Evolutionary conservation across 2,888 invertebrate genomes (phyloP).

Genomic region (Aquatica leii): DNA sequence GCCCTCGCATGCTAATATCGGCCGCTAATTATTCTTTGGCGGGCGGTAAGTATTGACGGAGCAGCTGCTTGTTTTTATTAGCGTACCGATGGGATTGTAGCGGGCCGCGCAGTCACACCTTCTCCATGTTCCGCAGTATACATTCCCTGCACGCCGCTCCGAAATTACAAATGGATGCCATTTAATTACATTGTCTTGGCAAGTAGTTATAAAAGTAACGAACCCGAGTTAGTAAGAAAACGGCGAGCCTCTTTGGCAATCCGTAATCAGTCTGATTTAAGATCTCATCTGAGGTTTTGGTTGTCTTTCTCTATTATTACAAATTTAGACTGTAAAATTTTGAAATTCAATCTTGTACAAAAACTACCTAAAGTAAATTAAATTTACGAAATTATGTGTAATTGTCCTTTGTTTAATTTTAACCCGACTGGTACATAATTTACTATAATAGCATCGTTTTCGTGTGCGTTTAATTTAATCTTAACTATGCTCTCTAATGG

Average conservation of each 20-base stretch:
- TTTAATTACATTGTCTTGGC: conserved; percentile 63
- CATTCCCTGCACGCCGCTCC: conserved; percentile 60
- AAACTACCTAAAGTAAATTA: not conserved
- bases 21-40: conserved; percentile 57
- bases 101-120: conserved; percentile 60
- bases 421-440: conserved; percentile 1
- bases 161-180: conserved; percentile 63
- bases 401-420: conserved; percentile 7
- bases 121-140: conserved; percentile 61
- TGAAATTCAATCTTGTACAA: not conserved
- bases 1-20: conserved; percentile 53
- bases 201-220: conserved; percentile 61
- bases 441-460: not conserved
- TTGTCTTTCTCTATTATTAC: not conserved
- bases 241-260: conserved; percentile 51
- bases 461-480: conserved; percentile 10
- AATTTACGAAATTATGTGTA: not conserved
- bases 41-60: conserved; percentile 57
- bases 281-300: conserved; percentile 43
- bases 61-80: conserved; percentile 60
- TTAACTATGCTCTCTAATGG: conserved; percentile 22
- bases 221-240: conserved; percentile 54
- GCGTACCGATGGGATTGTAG: conserved; percentile 56
- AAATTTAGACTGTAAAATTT: not conserved
- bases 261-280: conserved; percentile 57